Conservation (phyloP, 64 coral and sea anemone genomes). For the Dendronephthya gigantea region DNA sequence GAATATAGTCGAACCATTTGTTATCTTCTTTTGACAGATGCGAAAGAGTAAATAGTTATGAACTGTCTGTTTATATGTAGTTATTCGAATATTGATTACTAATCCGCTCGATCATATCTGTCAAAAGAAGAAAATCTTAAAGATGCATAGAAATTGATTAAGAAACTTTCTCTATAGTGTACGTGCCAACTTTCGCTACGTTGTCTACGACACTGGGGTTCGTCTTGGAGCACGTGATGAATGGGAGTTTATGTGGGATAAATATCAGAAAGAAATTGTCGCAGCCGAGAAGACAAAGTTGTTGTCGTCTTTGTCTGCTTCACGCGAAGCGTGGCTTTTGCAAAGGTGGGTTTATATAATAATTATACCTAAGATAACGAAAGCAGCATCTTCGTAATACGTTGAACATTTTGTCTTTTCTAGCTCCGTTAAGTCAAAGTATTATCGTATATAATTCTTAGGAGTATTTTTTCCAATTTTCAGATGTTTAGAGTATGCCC, state of each 20-base stretch:
- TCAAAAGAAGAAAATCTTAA: too few relatives aligned
- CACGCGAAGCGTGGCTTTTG: background rate
- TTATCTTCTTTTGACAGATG: background rate
- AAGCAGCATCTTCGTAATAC: too few relatives aligned
- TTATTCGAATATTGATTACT: too few relatives aligned
- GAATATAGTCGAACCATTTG: too few relatives aligned
- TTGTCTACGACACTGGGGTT: slow-evolving; percentile 40
- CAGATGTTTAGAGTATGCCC: background rate
- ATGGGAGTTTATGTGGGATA: slow-evolving; percentile 43
- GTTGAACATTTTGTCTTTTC: too few relatives aligned
- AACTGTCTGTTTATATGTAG: too few relatives aligned
- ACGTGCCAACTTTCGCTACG: slow-evolving; percentile 27
- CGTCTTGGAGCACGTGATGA: slow-evolving; percentile 14
- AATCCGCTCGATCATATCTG: too few relatives aligned
- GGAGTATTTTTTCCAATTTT: too few relatives aligned
- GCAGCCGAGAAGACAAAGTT: background rate
- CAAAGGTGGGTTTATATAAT: slow-evolving; percentile 12
- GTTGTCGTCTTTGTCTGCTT: background rate
- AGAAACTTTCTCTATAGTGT: slow-evolving; percentile 20
- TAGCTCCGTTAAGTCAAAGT: too few relatives aligned
- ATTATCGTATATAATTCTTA: too few relatives aligned
- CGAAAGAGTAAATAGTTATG: too few relatives aligned
- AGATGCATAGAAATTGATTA: background rate
- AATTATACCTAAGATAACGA: too few relatives aligned
- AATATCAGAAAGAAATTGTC: slow-evolving; percentile 30